Percentiles rank a stretch among this genome's conserved stretches.
These are phyloP conservation scores for Nothoprocta perdicaria DNA, from an alignment of 2,113 vertebrate species.

Conservation along the genomic window DNA sequence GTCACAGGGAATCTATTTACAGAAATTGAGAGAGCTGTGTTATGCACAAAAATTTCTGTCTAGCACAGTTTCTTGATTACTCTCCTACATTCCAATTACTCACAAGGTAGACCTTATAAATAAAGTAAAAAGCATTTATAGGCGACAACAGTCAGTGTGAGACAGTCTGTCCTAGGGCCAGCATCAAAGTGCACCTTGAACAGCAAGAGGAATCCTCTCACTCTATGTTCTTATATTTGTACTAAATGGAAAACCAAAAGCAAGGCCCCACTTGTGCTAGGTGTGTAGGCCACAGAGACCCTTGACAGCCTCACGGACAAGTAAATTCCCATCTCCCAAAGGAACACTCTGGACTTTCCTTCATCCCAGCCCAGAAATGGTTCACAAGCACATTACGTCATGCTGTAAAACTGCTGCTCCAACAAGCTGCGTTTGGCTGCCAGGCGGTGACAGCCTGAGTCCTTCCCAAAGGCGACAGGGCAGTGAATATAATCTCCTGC, in stretches of 20 bases:
- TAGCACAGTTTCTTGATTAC: not conserved
- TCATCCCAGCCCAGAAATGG: not conserved
- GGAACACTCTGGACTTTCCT: not conserved
- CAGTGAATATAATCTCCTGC: constrained; percentile 1
- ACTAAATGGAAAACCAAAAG: not conserved
- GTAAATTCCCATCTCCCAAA: not conserved
- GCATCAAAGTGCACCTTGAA: not conserved
- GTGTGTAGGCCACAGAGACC: not conserved
- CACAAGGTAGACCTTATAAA: not conserved
- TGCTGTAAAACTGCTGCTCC: constrained; percentile 11
- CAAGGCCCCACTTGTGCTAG: not conserved
- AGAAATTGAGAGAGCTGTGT: not conserved
- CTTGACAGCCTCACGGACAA: not conserved
- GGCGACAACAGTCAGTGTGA: not conserved
- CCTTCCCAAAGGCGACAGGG: constrained; percentile 41
- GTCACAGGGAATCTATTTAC: not conserved
- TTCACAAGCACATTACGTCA: not conserved
- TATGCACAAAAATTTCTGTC: not conserved
- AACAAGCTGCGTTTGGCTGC: constrained; percentile 22
- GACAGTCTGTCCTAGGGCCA: not conserved
- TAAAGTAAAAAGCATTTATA: not conserved
- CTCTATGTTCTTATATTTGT: not conserved
- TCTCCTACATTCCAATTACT: not conserved
- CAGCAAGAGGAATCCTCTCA: not conserved
- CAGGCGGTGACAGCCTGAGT: constrained; percentile 54